Evolutionary conservation across 2,888 invertebrate species (phyloP), one percentile per base, ranked within the genome.

Genomic region (Orthosia cruda): DNA sequence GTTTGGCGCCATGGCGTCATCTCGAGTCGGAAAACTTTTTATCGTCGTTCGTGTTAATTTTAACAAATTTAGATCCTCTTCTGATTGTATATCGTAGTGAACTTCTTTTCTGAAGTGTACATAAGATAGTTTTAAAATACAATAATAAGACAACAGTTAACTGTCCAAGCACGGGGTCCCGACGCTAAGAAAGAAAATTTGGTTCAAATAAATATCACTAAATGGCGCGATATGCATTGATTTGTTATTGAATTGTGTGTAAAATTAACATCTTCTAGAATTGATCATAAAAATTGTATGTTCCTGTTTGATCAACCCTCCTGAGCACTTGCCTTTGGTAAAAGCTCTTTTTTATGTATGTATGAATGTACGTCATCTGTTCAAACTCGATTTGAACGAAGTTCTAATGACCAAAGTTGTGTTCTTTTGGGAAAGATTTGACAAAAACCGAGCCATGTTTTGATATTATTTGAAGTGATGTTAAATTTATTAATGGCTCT

Each of bases 401-500:
- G 57, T 76, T 66, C 9, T 61, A 77, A 80, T 55, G 70, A 40
- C 50, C 32, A 15, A 77, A 80, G 58, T 80, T 82, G 3, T 32
- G 58, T 82, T 77, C 70, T 70, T 77, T 66, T 80, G 82, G 70
- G 80, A 77, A 71, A 77, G 57, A 82, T 77, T 71, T 47, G 45
- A 70, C 66, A 58, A 50, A 74, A 71, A 63, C 54, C 54, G 32
- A 40, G 5, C 40, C 45, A 57, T 69, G 58, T 77, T 81, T 55
- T 63, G 70, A 77, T 70, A 54, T 40, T 58, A 76, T 80, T 69
- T 47, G 52, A 76, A 76, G 65, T 55, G 49, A 58, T 64, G 15
- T 50, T 58, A 9, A 77, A 82, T 58, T 82, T 77, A 63, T 70
- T 63, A 82, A 80, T 63, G 62, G 16, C 32, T 67, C 45, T 71